Percentiles rank a stretch among this genome's conserved stretches.
phyloP scores from a whole-genome alignment of 2,797 vertebrate genomes.

The Protonibea diacanthus region DNA sequence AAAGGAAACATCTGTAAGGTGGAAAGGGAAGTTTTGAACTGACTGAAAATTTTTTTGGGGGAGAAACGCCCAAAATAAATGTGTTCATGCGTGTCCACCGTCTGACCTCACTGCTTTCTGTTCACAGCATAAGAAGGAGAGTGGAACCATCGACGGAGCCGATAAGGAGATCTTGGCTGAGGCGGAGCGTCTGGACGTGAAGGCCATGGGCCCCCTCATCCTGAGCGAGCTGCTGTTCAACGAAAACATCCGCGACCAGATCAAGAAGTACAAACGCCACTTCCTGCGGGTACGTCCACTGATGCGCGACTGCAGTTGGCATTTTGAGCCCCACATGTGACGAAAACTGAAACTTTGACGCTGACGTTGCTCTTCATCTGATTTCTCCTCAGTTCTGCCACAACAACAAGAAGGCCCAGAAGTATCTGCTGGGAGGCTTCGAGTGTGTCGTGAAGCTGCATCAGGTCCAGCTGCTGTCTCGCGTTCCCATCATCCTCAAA shows the following conservation, averaged over 20 bases:
- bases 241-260: conserved; percentile 96
- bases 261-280: conserved; percentile 96
- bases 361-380: neutral
- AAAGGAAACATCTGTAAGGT: neutral
- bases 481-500: conserved; percentile 96
- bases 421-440: conserved; percentile 94
- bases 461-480: conserved; percentile 92
- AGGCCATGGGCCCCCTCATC: conserved; percentile 96
- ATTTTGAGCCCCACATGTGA: too few species aligned
- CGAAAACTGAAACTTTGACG: neutral
- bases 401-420: conserved; percentile 97
- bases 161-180: conserved; percentile 97
- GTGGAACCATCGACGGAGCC: conserved; percentile 88
- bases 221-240: conserved; percentile 96
- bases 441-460: conserved; percentile 97
- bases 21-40: neutral
- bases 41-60: too few species aligned
- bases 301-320: fast-evolving
- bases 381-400: conserved; percentile 90
- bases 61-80: neutral
- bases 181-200: conserved; percentile 96
- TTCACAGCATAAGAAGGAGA: conserved; percentile 94
- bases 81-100: fast-evolving
- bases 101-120: neutral
- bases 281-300: conserved; percentile 91